Conservation (phyloP, 2,113 vertebrate genomes). For the Fregetta grallaria region DNA sequence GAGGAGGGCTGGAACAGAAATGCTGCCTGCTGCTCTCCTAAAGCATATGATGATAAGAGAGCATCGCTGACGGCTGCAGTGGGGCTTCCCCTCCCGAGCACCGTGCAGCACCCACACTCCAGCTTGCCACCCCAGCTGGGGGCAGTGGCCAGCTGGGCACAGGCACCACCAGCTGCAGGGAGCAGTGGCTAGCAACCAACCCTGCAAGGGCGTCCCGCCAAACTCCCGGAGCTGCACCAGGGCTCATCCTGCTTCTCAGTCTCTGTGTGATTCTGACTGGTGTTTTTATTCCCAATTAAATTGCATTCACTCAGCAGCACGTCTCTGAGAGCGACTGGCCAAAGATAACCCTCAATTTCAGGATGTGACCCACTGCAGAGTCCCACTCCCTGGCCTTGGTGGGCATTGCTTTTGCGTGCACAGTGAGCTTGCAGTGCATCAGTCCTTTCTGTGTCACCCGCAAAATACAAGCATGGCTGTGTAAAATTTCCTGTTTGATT, state of each 20-base stretch:
- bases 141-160: too few species aligned
- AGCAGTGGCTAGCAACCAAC: background rate
- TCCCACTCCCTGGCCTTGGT: background rate
- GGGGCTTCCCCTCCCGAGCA: background rate
- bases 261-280: too few species aligned
- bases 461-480: background rate
- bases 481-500: background rate
- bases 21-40: background rate
- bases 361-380: background rate
- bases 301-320: background rate
- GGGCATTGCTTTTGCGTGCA: too few species aligned
- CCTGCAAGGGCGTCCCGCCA: background rate
- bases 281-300: background rate
- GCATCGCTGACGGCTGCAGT: background rate
- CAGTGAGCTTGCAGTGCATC: background rate
- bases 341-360: background rate
- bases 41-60: background rate
- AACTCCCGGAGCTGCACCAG: background rate
- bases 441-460: background rate
- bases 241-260: background rate
- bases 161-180: background rate
- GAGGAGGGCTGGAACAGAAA: background rate
- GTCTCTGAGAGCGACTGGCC: background rate
- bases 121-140: background rate
- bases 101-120: rapidly evolving